Base-by-base conservation (phyloP, 2,113 vertebrate species). In the Trochalopteron elliotii region DNA sequence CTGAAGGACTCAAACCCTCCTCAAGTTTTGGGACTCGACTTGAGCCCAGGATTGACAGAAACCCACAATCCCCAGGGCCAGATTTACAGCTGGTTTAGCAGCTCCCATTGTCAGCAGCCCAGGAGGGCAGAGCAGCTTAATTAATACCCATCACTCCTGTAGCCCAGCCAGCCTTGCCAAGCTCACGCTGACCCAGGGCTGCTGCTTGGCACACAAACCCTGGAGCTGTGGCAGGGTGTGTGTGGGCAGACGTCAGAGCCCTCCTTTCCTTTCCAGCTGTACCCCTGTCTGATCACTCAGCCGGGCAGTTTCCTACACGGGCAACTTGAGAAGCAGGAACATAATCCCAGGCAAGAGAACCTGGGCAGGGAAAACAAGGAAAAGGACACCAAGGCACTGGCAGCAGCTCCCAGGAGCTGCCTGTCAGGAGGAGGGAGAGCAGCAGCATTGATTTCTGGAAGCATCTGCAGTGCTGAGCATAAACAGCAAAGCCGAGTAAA, bases 201-300 rank as follows among this genome's bases (percentile, higher is more conserved):
- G 53, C 86, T 12, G 60, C 65, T n/a, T 3, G 2, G 5, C 8
- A 1, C 85, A 40, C 5, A 11, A 15, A 20, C 15, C 18, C 19
- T 25, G 11, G 33, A 0, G 13, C 14, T 0, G 2, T 1, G 63
- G 90, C 71, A 5, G 1, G 1, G 10, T 2, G 63, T 83, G 86
- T 50, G 60, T 55, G 52, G 91, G 70, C 53, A 57, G 40, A 94
- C 91, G 91, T 97, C 95, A 97, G 7, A 50, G 11, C 70, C 35
- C 64, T 50, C 81, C 81, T 9, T 25, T 44, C 42, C 17, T 44
- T 25, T 25, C 31, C 81, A 57, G 57, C 4, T 23, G 7, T 0
- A 1, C 77, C 17, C 1, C 1, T 12, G 61, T 87, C 91, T 95
- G 96, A 94, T 93, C 93, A 0, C 91, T 72, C 93, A 25, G 42